A percentile compares a stretch with the other conserved stretches of the same genome.
phyloP scores from a whole-genome alignment of 2,888 invertebrate genomes.

The Apotomis capreana region DNA sequence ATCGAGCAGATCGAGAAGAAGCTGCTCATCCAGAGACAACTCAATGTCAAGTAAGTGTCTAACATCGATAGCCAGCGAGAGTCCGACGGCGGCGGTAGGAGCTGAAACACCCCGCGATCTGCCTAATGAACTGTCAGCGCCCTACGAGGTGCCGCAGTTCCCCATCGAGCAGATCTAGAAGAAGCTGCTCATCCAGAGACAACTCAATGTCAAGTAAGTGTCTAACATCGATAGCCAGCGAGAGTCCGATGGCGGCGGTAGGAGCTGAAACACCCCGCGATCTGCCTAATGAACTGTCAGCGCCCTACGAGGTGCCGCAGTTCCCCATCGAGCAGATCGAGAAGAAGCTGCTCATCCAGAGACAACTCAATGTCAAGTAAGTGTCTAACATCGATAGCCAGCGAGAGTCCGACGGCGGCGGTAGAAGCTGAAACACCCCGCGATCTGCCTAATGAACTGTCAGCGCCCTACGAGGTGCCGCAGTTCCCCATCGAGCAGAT shows the following conservation, averaged over 20 bases:
- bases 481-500: constrained; percentile 99
- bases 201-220: constrained; percentile 93
- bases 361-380: constrained; percentile 94
- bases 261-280: constrained; percentile 83
- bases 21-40: constrained; percentile 92
- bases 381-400: constrained; percentile 82
- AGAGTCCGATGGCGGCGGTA: constrained; percentile 86
- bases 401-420: constrained; percentile 88
- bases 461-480: constrained; percentile 98
- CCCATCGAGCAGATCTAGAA: constrained; percentile 99
- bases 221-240: constrained; percentile 83
- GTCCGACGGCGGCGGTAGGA: constrained; percentile 85
- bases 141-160: constrained; percentile 98
- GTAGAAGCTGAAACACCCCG: constrained; percentile 81
- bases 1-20: constrained; percentile 98
- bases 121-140: constrained; percentile 95
- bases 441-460: constrained; percentile 92
- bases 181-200: constrained; percentile 94
- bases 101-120: constrained; percentile 84
- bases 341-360: constrained; percentile 94
- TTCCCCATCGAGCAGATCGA: constrained; percentile 99
- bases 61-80: constrained; percentile 86
- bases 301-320: constrained; percentile 98
- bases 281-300: constrained; percentile 93
- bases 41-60: constrained; percentile 91